Conservation (phyloP, 2,888 invertebrate genomes). For the Empis stercorea region DNA sequence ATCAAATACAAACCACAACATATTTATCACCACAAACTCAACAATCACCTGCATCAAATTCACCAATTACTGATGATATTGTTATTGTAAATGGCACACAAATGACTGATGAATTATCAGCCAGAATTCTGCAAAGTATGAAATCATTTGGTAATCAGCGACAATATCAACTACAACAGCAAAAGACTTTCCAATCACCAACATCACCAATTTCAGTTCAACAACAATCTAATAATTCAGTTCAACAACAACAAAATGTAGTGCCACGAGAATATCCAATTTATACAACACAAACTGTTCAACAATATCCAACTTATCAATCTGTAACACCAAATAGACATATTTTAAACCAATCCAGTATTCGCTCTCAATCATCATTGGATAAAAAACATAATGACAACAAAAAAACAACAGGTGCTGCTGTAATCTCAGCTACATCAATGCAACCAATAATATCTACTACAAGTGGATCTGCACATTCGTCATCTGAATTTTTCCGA, state of each 20-base stretch:
- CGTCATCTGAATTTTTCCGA: slow-evolving; percentile 24
- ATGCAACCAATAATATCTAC: slow-evolving; percentile 18
- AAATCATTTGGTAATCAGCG: slow-evolving; percentile 28
- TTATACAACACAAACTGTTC: slow-evolving; percentile 7
- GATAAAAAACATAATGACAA: slow-evolving; percentile 13
- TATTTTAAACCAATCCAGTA: neutral
- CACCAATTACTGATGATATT: slow-evolving; percentile 30
- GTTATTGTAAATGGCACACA: slow-evolving; percentile 36
- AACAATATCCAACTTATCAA: slow-evolving; percentile 15
- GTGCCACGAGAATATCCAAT: slow-evolving; percentile 1
- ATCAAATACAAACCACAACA: slow-evolving; percentile 16
- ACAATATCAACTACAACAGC: slow-evolving; percentile 21
- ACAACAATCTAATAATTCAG: neutral
- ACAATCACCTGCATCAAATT: slow-evolving; percentile 14
- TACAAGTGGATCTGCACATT: too few relatives aligned
- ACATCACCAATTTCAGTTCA: neutral
- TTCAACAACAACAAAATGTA: slow-evolving; percentile 2
- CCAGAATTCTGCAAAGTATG: slow-evolving; percentile 35
- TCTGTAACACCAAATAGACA: slow-evolving; percentile 12
- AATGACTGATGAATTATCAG: slow-evolving; percentile 35
- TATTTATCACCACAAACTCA: slow-evolving; percentile 13
- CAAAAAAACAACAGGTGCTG: slow-evolving; percentile 15
- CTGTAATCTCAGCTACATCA: slow-evolving; percentile 19
- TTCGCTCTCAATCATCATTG: neutral
- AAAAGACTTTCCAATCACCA: slow-evolving; percentile 5